phyloP scores from a whole-genome alignment of 2,797 vertebrate species.

The Babyrousa celebensis region DNA sequence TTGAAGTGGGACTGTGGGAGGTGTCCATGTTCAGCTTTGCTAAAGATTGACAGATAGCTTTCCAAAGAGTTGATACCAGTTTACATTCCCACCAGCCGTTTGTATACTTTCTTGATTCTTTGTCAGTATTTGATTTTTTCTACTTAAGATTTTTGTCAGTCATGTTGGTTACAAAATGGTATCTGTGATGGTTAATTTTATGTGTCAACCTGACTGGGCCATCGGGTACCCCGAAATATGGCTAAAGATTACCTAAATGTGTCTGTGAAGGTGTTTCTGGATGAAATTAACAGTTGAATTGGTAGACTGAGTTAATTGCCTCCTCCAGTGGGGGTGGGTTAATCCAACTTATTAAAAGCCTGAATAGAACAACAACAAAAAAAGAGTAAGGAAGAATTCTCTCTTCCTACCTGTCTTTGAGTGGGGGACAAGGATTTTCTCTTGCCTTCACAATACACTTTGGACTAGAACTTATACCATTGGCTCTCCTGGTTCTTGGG shows the following conservation, averaged over 20 bases:
- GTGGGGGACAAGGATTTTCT: background rate
- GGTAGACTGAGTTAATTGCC: background rate
- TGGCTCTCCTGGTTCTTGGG: background rate
- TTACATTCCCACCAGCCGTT: background rate
- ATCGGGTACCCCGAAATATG: background rate
- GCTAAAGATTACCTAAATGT: background rate
- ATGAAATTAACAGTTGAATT: background rate
- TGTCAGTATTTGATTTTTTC: background rate
- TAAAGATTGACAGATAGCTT: background rate
- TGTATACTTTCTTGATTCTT: background rate
- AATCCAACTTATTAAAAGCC: background rate
- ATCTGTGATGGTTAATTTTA: conserved; percentile 15
- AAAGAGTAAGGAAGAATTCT: background rate
- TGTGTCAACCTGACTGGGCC: background rate
- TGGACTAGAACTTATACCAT: background rate
- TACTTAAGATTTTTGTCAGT: background rate
- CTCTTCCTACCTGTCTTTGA: background rate
- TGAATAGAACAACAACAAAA: background rate
- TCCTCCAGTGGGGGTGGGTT: background rate
- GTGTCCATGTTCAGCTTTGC: background rate
- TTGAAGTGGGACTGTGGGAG: background rate
- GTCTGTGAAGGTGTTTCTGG: conserved; percentile 31
- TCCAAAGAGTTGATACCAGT: background rate
- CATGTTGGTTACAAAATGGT: background rate
- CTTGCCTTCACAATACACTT: background rate